phyloP scores from a whole-genome alignment of 2,888 invertebrate genomes.

The Crocallis elinguaria region DNA sequence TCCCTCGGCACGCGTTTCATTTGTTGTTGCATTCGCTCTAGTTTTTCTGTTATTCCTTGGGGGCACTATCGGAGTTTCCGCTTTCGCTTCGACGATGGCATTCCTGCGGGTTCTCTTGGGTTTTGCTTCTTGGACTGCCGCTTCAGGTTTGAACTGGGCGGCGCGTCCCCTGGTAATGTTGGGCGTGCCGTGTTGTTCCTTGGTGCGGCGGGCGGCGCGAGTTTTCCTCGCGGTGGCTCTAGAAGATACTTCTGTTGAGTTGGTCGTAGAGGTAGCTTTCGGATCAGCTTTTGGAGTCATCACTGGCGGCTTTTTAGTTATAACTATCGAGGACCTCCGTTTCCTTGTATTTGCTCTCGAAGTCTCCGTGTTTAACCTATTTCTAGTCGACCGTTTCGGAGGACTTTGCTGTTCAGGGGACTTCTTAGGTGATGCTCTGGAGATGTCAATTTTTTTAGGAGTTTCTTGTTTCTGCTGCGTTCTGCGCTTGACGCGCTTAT shows the following conservation, averaged over 20 bases:
- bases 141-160: not conserved
- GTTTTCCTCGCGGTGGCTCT: conserved; percentile 39
- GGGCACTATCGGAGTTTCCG: conserved; percentile 48
- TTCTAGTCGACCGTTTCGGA: conserved; percentile 37
- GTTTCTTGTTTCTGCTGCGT: conserved; percentile 15
- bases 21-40: conserved; percentile 12
- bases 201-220: conserved; percentile 36
- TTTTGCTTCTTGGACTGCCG: conserved; percentile 13
- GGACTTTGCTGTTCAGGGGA: conserved; percentile 10
- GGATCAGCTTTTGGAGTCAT: conserved; percentile 32
- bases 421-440: not conserved
- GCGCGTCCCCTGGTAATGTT: conserved; percentile 46
- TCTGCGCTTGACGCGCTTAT: not conserved
- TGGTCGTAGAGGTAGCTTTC: conserved; percentile 28
- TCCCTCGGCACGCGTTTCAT: conserved; percentile 35
- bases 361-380: conserved; percentile 31
- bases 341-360: conserved; percentile 37
- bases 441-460: conserved; percentile 3
- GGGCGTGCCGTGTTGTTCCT: conserved; percentile 45
- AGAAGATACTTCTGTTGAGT: conserved; percentile 21
- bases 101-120: conserved; percentile 39
- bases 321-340: conserved; percentile 50
- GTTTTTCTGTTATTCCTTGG: conserved; percentile 29
- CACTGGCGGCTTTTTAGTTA: conserved; percentile 57
- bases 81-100: not conserved